phyloP scores from a whole-genome alignment of 2,797 vertebrate genomes.

The Discoglossus pictus region DNA sequence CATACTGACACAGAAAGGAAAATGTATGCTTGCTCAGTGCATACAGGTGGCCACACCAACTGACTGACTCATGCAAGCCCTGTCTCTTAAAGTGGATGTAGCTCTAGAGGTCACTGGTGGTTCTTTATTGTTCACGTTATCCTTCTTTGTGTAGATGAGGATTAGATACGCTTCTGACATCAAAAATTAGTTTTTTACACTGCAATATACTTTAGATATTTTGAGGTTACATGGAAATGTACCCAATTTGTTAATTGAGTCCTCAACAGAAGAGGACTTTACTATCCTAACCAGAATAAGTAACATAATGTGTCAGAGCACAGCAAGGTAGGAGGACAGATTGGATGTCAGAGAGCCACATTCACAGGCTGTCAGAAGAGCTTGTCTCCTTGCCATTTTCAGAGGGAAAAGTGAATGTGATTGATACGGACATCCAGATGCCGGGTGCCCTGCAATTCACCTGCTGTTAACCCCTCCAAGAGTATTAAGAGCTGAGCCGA shows the following conservation, averaged over 20 bases:
- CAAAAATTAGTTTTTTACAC: no score
- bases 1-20: not conserved
- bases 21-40: conserved; percentile 15
- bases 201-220: no score
- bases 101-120: conserved; percentile 19
- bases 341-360: conserved; percentile 20
- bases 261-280: no score
- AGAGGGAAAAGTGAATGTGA: conserved; percentile 30
- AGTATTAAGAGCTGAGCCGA: conserved; percentile 18
- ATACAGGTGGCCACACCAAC: conserved; percentile 14
- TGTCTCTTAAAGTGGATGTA: conserved; percentile 10
- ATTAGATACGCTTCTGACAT: no score
- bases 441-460: conserved; percentile 39
- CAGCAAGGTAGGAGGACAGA: conserved; percentile 5
- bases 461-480: conserved; percentile 36
- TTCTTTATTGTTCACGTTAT: not conserved
- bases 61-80: conserved; percentile 19
- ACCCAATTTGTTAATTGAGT: no score
- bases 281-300: no score
- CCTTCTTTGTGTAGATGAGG: no score
- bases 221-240: no score
- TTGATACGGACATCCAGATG: conserved; percentile 34
- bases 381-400: conserved; percentile 14
- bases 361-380: conserved; percentile 27
- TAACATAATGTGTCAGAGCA: conserved; percentile 14